Evolutionary conservation across 2,113 vertebrate species (phyloP).

Genomic region (Trogon melanurus): DNA sequence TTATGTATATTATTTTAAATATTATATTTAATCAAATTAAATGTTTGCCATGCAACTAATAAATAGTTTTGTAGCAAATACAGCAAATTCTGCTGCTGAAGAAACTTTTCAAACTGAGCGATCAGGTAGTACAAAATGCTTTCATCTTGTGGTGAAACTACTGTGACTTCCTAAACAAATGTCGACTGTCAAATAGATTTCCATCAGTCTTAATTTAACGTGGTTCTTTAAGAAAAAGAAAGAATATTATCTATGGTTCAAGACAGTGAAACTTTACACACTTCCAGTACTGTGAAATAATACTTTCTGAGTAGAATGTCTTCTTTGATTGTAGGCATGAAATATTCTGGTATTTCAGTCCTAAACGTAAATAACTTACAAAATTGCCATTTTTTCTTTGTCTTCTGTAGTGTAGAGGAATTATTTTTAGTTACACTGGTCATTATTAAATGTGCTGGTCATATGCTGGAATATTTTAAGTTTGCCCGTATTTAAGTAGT

Average conservation of each 20-base stretch:
- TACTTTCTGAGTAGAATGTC: neutral
- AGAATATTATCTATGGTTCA: neutral
- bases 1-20: neutral
- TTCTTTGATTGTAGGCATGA: neutral
- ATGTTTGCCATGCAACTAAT: neutral
- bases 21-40: neutral
- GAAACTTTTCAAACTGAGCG: neutral
- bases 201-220: neutral
- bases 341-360: neutral
- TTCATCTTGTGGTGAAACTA: neutral
- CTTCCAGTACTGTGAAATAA: neutral
- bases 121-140: neutral
- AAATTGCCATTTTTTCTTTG: neutral
- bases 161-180: neutral
- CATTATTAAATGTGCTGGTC: neutral
- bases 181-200: neutral
- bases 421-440: neutral
- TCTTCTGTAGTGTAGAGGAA: neutral
- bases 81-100: neutral
- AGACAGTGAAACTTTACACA: neutral
- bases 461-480: neutral
- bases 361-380: neutral
- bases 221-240: neutral
- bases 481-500: neutral
- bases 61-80: neutral